phyloP scores from a whole-genome alignment of 2,888 invertebrate genomes.

The Nemurella pictetii region DNA sequence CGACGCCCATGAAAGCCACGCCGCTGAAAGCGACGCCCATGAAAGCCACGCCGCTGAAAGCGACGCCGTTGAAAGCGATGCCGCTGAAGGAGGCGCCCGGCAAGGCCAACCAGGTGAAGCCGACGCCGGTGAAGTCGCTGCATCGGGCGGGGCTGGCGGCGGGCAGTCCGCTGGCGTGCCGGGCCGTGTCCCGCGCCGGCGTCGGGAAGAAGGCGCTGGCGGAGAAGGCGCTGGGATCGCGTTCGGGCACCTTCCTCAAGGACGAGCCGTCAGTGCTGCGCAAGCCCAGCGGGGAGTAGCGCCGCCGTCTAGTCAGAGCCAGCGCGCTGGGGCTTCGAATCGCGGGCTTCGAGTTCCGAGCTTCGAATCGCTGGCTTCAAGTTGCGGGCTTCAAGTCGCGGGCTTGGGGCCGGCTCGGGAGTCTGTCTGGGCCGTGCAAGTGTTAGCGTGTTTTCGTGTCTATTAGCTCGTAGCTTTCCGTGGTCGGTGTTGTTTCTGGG shows the following conservation, averaged over 20 bases:
- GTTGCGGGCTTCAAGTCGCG: background rate
- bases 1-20: background rate
- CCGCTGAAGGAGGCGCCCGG: background rate
- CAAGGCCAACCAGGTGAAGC: background rate
- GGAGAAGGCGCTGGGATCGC: constrained; percentile 52
- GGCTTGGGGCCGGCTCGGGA: background rate
- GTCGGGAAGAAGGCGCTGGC: constrained; percentile 39
- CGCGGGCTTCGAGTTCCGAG: background rate
- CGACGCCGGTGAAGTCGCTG: background rate
- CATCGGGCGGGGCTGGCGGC: constrained; percentile 34
- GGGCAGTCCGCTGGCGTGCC: constrained; percentile 43
- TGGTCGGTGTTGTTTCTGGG: no score
- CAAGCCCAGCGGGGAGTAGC: constrained; percentile 47
- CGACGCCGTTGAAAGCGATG: background rate
- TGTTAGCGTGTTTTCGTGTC: background rate
- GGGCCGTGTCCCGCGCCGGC: constrained; percentile 36
- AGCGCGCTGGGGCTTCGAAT: background rate
- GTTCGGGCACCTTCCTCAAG: constrained; percentile 75
- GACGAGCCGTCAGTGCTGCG: constrained; percentile 70
- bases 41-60: background rate
- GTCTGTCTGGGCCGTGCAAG: background rate
- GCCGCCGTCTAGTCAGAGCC: no score
- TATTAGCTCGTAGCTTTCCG: no score
- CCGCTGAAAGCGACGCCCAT: background rate
- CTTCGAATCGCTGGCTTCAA: background rate